A percentile compares a stretch with the other conserved stretches of the same genome.
Conservation (phyloP, 2,888 invertebrate species). For the Portevinia maculata region DNA sequence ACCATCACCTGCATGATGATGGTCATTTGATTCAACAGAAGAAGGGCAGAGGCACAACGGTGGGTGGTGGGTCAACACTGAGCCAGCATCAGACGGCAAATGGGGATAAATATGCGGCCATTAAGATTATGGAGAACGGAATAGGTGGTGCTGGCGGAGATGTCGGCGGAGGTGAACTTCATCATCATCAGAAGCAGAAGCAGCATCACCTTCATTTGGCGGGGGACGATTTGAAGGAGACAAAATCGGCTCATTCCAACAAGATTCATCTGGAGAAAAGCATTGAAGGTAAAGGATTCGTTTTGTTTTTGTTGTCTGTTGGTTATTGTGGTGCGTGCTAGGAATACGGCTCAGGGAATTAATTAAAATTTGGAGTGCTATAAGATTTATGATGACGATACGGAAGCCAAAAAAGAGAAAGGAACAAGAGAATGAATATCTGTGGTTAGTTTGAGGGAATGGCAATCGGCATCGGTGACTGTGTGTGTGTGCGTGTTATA, state of each 20-base stretch:
- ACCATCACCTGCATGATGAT: constrained; percentile 65
- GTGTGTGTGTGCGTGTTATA: constrained; percentile 19
- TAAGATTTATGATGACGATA: constrained; percentile 41
- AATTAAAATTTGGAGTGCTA: constrained; percentile 71
- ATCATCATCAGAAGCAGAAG: constrained; percentile 61
- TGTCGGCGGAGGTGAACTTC: constrained; percentile 36
- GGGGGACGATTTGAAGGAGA: constrained; percentile 72
- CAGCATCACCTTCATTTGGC: constrained; percentile 59
- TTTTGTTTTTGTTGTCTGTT: not conserved
- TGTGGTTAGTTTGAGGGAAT: constrained; percentile 22
- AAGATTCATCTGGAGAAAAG: constrained; percentile 77
- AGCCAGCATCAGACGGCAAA: constrained; percentile 60
- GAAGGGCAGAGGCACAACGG: constrained; percentile 36
- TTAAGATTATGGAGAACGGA: constrained; percentile 75
- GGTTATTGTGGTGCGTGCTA: constrained; percentile 59
- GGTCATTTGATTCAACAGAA: constrained; percentile 67
- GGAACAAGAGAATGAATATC: not conserved
- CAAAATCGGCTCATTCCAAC: constrained; percentile 76
- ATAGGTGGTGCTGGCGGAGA: constrained; percentile 57
- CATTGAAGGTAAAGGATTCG: constrained; percentile 75
- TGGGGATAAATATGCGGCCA: constrained; percentile 71
- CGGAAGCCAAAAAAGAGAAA: not conserved
- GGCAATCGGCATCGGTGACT: constrained; percentile 8
- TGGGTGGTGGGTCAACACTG: constrained; percentile 49
- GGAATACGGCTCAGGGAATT: constrained; percentile 61